Evolutionary conservation across 2,888 invertebrate genomes (phyloP), one percentile per base, ranked within the genome.

Genomic region (Dryobotodes eremita): DNA sequence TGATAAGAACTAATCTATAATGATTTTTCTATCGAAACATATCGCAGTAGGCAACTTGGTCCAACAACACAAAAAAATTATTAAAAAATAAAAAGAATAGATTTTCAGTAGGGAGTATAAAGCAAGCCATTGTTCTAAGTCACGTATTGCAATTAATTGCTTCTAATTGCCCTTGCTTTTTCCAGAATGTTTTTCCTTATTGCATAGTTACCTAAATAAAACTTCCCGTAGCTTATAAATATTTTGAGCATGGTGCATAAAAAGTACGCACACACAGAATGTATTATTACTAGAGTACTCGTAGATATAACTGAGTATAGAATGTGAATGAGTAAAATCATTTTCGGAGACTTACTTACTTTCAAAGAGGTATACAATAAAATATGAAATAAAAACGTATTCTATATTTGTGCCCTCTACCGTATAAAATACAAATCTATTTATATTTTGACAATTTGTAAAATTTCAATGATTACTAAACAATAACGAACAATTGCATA

Each of bases 71-170:
- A 48, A 50, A 17, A 42, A 42, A 42, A 5, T 0, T 4, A 42
- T 42, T 6, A 6, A 42, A 42, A 42, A 42, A 6, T 42, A 42
- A 42, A n/a, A 48, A 55, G 0, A 26, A 31, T 20, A 75, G 11
- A 13, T 26, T 46, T 71, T 36, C 15, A 80, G 6, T 36, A 53
- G 42, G 20, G 17, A 61, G 46, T 50, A n/a, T 61, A 81, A 23
- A 8, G 23, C 36, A 50, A 20, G 26, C 20, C 59, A 71, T 26
- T 55, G 42, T 79, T 59, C 13, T 10, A 74, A 85, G 71, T 75
- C 71, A 82, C 74, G 74, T 85, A 31, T 59, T 59, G 31, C 57
- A 71, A 64, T 80, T 46, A 82, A 70, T 83, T 76, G 5, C 42
- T 83, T 68, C 26, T 71, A 57, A 53, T 68, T 59, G 46, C n/a